Conservation (phyloP, 2,797 vertebrate genomes). For the Dromococcyx pavoninus region DNA sequence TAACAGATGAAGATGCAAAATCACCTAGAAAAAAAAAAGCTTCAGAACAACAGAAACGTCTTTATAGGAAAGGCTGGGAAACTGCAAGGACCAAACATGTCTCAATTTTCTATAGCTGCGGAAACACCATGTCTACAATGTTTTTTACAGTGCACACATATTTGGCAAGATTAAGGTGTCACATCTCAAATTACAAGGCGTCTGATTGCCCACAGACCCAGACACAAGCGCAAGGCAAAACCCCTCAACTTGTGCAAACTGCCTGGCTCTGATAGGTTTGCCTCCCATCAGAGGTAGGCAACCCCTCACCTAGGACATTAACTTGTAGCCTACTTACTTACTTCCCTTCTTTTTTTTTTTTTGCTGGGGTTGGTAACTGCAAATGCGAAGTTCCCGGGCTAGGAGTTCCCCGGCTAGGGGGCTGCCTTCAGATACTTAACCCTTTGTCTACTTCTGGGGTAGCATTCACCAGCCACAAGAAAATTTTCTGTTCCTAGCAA, state of each 20-base stretch:
- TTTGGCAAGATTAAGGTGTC: slow-evolving; percentile 79
- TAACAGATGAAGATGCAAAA: background rate
- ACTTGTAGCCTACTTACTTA: background rate
- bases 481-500: background rate
- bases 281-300: slow-evolving; percentile 1
- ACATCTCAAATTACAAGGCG: slow-evolving; percentile 75
- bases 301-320: background rate
- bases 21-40: background rate
- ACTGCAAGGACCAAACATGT: background rate
- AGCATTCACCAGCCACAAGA: background rate
- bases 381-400: slow-evolving; percentile 41
- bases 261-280: background rate
- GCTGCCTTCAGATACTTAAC: slow-evolving; percentile 72
- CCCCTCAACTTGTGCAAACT: slow-evolving; percentile 4
- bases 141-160: slow-evolving; percentile 46
- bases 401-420: slow-evolving; percentile 9
- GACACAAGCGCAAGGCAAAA: slow-evolving; percentile 41
- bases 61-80: background rate
- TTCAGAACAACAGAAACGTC: background rate
- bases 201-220: slow-evolving; percentile 68
- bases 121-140: background rate
- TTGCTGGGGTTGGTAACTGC: background rate
- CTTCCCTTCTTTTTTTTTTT: background rate
- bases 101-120: slow-evolving; percentile 22
- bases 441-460: slow-evolving; percentile 41